Conservation (phyloP, 1,140 invertebrate species). For the Schlechtendalia chinensis region DNA sequence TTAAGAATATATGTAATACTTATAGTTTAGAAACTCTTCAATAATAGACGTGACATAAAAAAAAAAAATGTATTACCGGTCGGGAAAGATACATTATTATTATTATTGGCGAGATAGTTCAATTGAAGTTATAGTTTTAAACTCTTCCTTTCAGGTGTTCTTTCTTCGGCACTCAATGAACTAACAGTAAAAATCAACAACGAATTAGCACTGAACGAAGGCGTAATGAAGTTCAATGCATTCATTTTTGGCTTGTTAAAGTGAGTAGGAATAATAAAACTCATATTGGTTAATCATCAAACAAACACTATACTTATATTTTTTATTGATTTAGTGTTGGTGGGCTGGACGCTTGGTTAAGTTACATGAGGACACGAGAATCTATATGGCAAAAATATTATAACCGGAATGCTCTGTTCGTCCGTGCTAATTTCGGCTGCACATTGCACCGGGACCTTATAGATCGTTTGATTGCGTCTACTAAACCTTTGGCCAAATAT, state of each 20-base stretch:
- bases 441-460: slow-evolving; percentile 65
- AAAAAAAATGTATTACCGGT: too few relatives aligned
- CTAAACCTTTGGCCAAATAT: slow-evolving; percentile 73
- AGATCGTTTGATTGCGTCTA: slow-evolving; percentile 69
- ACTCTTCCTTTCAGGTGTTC: slow-evolving; percentile 61
- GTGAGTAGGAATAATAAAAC: slow-evolving; percentile 60
- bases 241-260: slow-evolving; percentile 87
- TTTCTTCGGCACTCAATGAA: slow-evolving; percentile 82
- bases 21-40: too few relatives aligned
- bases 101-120: too few relatives aligned
- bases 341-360: slow-evolving; percentile 81
- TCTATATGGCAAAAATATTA: slow-evolving; percentile 80
- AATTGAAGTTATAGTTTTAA: not conserved
- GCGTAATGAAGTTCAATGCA: slow-evolving; percentile 83
- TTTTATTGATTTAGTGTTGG: slow-evolving; percentile 63
- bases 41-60: too few relatives aligned
- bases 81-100: too few relatives aligned
- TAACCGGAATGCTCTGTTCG: slow-evolving; percentile 67
- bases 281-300: not conserved
- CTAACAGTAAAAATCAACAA: slow-evolving; percentile 80
- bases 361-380: slow-evolving; percentile 77
- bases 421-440: slow-evolving; percentile 67
- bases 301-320: too few relatives aligned
- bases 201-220: slow-evolving; percentile 79
- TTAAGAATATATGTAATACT: too few relatives aligned